Evolutionary conservation across 2,888 invertebrate genomes (phyloP).

Genomic region (Harmothoe impar): DNA sequence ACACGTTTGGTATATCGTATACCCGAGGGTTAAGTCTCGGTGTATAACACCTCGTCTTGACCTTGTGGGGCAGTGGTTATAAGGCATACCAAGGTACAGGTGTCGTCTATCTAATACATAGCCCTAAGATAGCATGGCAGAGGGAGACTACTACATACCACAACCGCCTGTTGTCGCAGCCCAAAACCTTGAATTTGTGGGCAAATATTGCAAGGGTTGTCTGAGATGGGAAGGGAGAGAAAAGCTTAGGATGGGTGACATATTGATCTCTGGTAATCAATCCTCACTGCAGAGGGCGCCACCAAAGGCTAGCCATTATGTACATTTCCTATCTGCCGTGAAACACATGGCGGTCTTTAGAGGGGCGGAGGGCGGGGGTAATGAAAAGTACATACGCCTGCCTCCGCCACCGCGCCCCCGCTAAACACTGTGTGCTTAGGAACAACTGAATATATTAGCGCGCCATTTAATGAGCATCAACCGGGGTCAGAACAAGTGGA

Average conservation of each 20-base stretch:
- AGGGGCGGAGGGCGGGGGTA: not conserved
- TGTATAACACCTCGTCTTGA: too few relatives aligned
- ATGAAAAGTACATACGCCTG: constrained; percentile 55
- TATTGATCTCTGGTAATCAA: constrained; percentile 39
- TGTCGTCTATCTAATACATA: too few relatives aligned
- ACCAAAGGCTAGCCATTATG: not conserved
- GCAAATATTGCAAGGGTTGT: not conserved
- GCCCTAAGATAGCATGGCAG: too few relatives aligned
- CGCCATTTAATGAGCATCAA: constrained; percentile 40
- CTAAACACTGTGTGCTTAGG: constrained; percentile 42
- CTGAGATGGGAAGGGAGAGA: not conserved
- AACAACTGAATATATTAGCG: constrained; percentile 46
- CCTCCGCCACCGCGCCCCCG: not conserved
- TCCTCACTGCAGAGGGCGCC: constrained; percentile 3
- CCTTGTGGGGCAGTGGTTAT: too few relatives aligned
- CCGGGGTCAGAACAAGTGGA: constrained; percentile 48
- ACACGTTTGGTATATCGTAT: too few relatives aligned
- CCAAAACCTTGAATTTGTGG: too few relatives aligned
- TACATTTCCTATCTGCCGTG: constrained; percentile 54
- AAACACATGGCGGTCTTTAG: constrained; percentile 52
- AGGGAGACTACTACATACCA: too few relatives aligned
- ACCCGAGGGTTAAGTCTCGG: too few relatives aligned
- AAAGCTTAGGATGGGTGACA: not conserved
- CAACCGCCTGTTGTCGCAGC: too few relatives aligned
- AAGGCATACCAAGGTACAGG: too few relatives aligned